Conservation (phyloP, 2,797 vertebrate genomes). For the Nasua narica region DNA sequence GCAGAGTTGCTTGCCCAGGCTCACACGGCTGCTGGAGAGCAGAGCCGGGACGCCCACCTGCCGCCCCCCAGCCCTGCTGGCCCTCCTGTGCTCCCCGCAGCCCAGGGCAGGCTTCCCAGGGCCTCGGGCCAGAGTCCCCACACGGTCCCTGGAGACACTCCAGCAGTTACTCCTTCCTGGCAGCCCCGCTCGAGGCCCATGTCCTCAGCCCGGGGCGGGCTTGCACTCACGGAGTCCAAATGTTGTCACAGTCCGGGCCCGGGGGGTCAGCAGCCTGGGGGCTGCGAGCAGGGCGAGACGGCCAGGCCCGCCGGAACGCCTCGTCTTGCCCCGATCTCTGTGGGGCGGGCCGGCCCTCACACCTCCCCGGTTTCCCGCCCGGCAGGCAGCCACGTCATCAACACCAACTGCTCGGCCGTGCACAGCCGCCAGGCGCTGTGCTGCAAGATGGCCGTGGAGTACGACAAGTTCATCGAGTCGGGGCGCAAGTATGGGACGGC, state of each 20-base stretch:
- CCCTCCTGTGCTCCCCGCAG: no score
- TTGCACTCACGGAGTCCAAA: neutral
- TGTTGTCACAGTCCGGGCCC: rapidly evolving
- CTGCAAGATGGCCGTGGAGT: slow-evolving; percentile 99
- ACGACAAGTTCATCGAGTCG: slow-evolving; percentile 97
- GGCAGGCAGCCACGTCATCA: slow-evolving; percentile 91
- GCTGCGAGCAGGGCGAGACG: neutral
- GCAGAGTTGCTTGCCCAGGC: neutral
- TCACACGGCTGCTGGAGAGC: neutral
- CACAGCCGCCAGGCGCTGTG: slow-evolving; percentile 96
- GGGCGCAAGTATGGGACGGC: slow-evolving; percentile 89
- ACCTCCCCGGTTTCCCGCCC: neutral
- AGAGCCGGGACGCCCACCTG: neutral
- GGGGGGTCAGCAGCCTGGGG: no score
- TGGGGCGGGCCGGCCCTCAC: neutral
- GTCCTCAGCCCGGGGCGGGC: neutral
- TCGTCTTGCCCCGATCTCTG: neutral
- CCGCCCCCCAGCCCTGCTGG: neutral
- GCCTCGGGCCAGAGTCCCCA: neutral
- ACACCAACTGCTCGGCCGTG: slow-evolving; percentile 97
- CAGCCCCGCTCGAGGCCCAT: neutral
- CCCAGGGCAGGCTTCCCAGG: neutral
- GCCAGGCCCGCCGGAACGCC: neutral
- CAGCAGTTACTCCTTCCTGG: neutral
- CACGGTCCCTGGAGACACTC: neutral